Base-by-base conservation (phyloP, 2,797 vertebrate species). In the Helarctos malayanus region DNA sequence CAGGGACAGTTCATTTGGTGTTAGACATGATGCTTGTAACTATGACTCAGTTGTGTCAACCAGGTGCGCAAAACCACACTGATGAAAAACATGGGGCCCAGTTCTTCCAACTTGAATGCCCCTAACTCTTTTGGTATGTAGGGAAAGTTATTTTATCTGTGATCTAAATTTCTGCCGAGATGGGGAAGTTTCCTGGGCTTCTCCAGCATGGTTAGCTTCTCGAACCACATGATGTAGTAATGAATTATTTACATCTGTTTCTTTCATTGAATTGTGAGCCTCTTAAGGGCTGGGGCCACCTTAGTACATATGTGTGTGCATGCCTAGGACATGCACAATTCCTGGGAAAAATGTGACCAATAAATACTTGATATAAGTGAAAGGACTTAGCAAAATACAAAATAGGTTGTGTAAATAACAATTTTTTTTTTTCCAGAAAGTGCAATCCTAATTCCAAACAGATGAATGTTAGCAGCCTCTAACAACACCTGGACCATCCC, bases 91-190 rank as follows among this genome's bases (percentile, higher is more conserved):
- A 18, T 3, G 14, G n/a, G 14, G 69, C 59, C 14, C 19, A 12
- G 45, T 88, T 68, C 52, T 94, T 83, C 52, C 49, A 27, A 35
- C 47, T 29, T 88, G 89, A 89, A 85, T 79, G 71, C 21, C 69
- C 54, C 71, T 83, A 49, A 56, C 35, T 71, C 29, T 78, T 81
- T 59, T 57, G 47, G 7, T 93, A n/a, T 27, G 6, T 49, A 10
- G 32, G 19, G 38, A 73, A 73, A 84, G 45, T 92, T 45, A 87
- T 52, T 96, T 94, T 12, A 75, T 49, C 29, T 89, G 57, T 75
- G 45, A 41, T 89, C 21, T 75, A 41, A 85, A 84, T 84, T 83
- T 65, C 56, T 79, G 35, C 47, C 32, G 71, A 23, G 14, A 78
- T 45, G 29, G 61, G 47, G 45, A 94, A 84, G 27, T 94, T 89